Percentiles rank a stretch among this genome's conserved stretches.
Evolutionary conservation across 2,113 vertebrate species (phyloP).

Genomic region (Psephotus haematonotus): DNA sequence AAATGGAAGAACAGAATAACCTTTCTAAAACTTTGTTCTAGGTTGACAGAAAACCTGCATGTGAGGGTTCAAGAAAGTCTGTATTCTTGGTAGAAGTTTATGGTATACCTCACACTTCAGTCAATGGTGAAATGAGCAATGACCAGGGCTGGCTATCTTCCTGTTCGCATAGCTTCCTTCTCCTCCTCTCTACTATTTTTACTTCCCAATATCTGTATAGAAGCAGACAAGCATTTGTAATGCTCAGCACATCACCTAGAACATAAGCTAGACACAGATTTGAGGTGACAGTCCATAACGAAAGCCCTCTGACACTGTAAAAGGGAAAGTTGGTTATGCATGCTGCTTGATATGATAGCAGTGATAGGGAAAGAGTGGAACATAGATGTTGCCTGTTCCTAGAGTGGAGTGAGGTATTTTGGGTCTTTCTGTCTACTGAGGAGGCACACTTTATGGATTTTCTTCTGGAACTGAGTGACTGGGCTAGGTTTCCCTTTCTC

Average conservation of each 20-base stretch:
- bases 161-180: background rate
- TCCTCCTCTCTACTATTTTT: background rate
- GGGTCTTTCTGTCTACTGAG: background rate
- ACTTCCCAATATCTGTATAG: background rate
- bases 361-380: background rate
- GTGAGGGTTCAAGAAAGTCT: background rate
- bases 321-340: background rate
- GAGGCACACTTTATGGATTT: accelerated
- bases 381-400: background rate
- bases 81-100: background rate
- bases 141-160: background rate
- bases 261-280: background rate
- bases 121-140: background rate
- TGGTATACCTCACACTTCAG: background rate
- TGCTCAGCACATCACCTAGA: background rate
- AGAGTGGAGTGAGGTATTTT: background rate
- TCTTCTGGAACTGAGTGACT: background rate
- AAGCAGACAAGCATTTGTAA: background rate
- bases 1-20: background rate
- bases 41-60: background rate
- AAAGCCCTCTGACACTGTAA: background rate
- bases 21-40: background rate
- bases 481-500: background rate
- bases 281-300: background rate
- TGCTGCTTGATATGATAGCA: background rate